Base-by-base conservation (phyloP, 2,888 invertebrate species). In the Drosophila nigricruria region DNA sequence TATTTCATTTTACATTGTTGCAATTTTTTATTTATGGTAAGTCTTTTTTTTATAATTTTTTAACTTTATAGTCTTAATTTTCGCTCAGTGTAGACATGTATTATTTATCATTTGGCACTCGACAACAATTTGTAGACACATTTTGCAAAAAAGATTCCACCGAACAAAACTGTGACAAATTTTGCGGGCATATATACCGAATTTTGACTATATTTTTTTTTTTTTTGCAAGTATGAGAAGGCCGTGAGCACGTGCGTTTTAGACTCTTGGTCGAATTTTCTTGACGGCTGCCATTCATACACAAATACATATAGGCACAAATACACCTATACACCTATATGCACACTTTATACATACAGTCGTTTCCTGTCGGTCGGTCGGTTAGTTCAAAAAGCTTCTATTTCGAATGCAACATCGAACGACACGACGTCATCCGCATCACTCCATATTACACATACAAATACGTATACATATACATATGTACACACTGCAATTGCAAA, bases 331-430 rank as follows among this genome's bases (percentile, higher is more conserved):
- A 61, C n/a, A n/a, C n/a, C n/a, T 34, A 45, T 40, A 38, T 50
- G 52, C 53, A n/a, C 16, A 38, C 3, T 25, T 34, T 16, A 36
- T 54, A 52, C 32, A 49, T 25, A 38, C 43, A 47, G 52, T 53
- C 27, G 72, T 49, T 83, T 88, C 89, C 83, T 88, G 82, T 75
- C 59, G 34, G 36, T 75, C 59, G 34, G 36, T 72, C 63, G 38
- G 40, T 27, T 30, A 27, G 47, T 25, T 34, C 65, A 38, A 36
- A 25, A 25, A 65, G 56, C 71, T 73, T 63, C 40, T 38, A 32
- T 60, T 52, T 23, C n/a, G 40, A 34, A 50, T 68, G 58, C 53
- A 73, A 27, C n/a, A 59, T 34, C 18, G 45, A 47, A 43, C 25
- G 32, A 30, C 42, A 42, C 49, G 47, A 40, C 16, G 20, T 42